Percentiles rank a stretch among this genome's conserved stretches.
phyloP scores from a whole-genome alignment of 1,140 invertebrate genomes.

The Daktulosphaira vitifoliae region DNA sequence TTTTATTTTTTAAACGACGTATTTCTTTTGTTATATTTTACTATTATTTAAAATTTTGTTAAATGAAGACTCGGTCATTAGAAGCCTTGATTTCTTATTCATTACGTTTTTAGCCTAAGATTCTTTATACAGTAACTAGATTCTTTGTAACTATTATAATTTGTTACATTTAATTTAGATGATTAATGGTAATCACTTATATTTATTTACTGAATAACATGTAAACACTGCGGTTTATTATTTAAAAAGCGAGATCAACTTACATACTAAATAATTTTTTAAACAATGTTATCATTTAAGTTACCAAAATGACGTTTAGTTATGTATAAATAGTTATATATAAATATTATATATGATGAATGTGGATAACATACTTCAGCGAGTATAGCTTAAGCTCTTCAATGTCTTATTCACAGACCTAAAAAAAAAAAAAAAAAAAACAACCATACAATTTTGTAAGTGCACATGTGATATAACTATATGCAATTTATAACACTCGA shows the following conservation, averaged over 20 bases:
- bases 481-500: no score
- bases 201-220: background rate
- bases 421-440: constrained; percentile 10
- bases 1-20: constrained; percentile 30
- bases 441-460: constrained; percentile 10
- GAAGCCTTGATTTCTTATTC: background rate
- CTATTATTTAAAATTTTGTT: background rate
- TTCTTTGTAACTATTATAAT: background rate
- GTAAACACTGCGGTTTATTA: background rate
- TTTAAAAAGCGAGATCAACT: constrained; percentile 22
- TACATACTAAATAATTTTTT: constrained; percentile 1
- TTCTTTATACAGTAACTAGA: background rate
- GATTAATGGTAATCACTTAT: no score
- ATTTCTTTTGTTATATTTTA: constrained; percentile 20
- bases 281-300: constrained; percentile 8
- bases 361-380: constrained; percentile 22
- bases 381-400: constrained; percentile 32
- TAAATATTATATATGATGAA: constrained; percentile 18
- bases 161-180: no score
- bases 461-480: constrained; percentile 21
- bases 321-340: constrained; percentile 19
- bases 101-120: constrained; percentile 19
- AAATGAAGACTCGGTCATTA: no score
- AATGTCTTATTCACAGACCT: constrained; percentile 18
- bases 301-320: constrained; percentile 33